Evolutionary conservation across 2,888 invertebrate genomes (phyloP).

Genomic region (Plutella xylostella): DNA sequence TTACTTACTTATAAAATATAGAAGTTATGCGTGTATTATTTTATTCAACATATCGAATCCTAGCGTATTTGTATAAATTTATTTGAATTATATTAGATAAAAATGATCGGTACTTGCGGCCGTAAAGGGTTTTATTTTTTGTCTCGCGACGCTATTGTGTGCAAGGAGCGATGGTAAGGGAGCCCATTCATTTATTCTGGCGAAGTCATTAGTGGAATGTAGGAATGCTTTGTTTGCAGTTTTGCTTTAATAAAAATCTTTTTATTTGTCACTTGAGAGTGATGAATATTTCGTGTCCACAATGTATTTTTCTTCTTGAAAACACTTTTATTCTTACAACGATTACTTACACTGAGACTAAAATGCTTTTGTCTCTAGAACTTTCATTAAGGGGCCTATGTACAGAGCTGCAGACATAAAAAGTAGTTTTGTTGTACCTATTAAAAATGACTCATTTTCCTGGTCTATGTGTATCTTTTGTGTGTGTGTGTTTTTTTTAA

Average conservation of each 20-base stretch:
- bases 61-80: too few relatives aligned
- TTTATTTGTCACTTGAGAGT: constrained; percentile 20
- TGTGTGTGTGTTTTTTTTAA: neutral
- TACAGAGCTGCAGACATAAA: too few relatives aligned
- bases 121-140: neutral
- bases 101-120: too few relatives aligned
- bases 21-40: too few relatives aligned
- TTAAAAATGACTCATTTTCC: neutral
- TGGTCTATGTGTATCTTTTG: neutral
- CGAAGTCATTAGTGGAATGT: constrained; percentile 39
- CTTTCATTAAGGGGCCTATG: too few relatives aligned
- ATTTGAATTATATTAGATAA: too few relatives aligned
- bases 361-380: too few relatives aligned
- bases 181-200: neutral
- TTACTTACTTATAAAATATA: too few relatives aligned
- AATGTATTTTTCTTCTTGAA: neutral
- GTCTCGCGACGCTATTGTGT: neutral
- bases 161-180: neutral
- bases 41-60: too few relatives aligned
- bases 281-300: constrained; percentile 1
- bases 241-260: constrained; percentile 29
- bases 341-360: neutral
- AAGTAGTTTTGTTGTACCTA: neutral
- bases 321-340: neutral
- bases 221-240: constrained; percentile 34